These are phyloP conservation scores for Automeris io DNA, from an alignment of 2,888 invertebrate species.

Conservation along the genomic window DNA sequence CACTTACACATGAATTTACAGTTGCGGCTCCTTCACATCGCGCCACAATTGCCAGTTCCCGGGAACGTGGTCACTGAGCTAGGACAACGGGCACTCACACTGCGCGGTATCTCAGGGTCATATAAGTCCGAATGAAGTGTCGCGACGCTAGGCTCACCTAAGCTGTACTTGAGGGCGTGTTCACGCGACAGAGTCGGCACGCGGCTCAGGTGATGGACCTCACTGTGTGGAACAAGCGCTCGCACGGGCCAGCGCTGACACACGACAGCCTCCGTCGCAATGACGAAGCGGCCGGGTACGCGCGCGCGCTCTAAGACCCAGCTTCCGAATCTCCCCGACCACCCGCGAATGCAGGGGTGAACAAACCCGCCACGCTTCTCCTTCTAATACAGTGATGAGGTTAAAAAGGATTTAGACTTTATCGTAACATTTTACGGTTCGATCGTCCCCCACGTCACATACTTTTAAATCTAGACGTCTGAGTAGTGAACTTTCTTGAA, in stretches of 20 bases:
- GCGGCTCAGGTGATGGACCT: constrained; percentile 40
- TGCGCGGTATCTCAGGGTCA: constrained; percentile 50
- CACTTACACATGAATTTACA: constrained; percentile 74
- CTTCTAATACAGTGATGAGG: constrained; percentile 70
- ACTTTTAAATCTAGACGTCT: constrained; percentile 24
- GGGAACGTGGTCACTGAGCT: constrained; percentile 78
- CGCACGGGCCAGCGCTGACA: constrained; percentile 70
- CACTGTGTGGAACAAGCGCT: constrained; percentile 56
- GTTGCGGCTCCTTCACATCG: constrained; percentile 70
- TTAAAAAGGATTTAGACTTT: constrained; percentile 73
- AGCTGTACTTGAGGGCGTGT: constrained; percentile 34
- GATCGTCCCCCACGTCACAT: constrained; percentile 30
- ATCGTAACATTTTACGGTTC: constrained; percentile 62
- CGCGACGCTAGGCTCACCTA: constrained; percentile 12
- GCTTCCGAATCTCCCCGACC: constrained; percentile 63
- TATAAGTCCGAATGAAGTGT: constrained; percentile 17
- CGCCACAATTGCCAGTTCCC: constrained; percentile 83
- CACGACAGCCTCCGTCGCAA: constrained; percentile 75
- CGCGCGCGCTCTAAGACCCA: constrained; percentile 71
- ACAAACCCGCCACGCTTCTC: constrained; percentile 72
- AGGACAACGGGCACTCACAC: constrained; percentile 76
- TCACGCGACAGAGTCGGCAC: constrained; percentile 25
- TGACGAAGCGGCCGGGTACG: constrained; percentile 75
- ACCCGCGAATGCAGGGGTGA: constrained; percentile 61
- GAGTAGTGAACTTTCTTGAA: constrained; percentile 28